Evolutionary conservation across 2,797 vertebrate species (phyloP), one percentile per base, ranked within the genome.

Genomic region (Melopsittacus undulatus): DNA sequence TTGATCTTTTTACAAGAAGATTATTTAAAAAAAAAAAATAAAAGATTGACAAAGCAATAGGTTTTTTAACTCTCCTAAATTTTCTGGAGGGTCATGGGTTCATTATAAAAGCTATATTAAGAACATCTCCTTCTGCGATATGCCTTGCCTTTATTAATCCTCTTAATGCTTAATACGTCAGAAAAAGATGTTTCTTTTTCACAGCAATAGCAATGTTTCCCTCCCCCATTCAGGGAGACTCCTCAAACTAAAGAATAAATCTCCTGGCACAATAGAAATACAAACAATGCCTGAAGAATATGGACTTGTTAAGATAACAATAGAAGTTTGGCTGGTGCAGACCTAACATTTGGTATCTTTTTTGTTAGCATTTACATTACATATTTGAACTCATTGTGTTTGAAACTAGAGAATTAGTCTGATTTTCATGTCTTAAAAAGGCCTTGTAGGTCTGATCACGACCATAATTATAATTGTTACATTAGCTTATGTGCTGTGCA

Each of bases 1-100:
- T 74, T 94, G 86, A 93, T 78, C 96, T 96, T 97, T 97, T 97
- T 96, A 96, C 90, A 72, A 81, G 83, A 89, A 11, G 26, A 45
- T 89, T 94, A 92, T 92, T 90, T 94, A 23, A 0, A 27, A 36
- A 59, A 27, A 36, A 59, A 36, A 95, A 94, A 91, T 0, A 90
- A 97, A 96, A 92, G 64, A 66, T 56, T 72, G 92, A 96, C 90
- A 94, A 88, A 94, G 94, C 84, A 93, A 85, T 89, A 92, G 94
- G 52, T 51, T 88, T 92, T 96, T 92, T 89, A 91, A 89, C 73
- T 95, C 48, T 94, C 68, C 75, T 81, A 72, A 86, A 83, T 91
- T 94, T 95, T 93, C 62, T 80, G 77, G 85, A 78, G 78, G 63
- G 87, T 91, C 34, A 9, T 63, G 62, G 64, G 89, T 91, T 97